Conservation (phyloP, 2,888 invertebrate species). For the Oxytorus armatus region DNA sequence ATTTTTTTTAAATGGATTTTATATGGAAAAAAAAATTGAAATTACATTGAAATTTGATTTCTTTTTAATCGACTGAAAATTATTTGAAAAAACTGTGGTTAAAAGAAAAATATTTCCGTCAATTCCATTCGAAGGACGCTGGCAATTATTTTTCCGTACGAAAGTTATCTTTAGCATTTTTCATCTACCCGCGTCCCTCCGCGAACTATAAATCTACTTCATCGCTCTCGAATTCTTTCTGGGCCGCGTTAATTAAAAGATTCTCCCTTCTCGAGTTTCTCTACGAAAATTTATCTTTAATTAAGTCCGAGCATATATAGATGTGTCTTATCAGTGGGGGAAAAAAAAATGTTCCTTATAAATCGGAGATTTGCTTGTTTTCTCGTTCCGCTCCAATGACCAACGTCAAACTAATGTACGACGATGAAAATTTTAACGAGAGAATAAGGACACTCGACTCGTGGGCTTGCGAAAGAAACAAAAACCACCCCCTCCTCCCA, state of each 20-base stretch:
- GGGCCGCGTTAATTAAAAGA: constrained; percentile 43
- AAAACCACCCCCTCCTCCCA: not conserved
- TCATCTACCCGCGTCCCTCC: too few relatives aligned
- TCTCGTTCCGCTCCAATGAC: not conserved
- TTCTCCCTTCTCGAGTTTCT: constrained; percentile 18
- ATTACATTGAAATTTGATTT: too few relatives aligned
- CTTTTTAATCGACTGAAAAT: too few relatives aligned
- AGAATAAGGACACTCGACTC: constrained; percentile 13
- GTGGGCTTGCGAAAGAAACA: not conserved
- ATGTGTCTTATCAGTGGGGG: not conserved
- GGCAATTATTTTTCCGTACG: not conserved
- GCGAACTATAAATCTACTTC: not conserved
- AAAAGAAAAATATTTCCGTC: not conserved
- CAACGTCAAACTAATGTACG: not conserved
- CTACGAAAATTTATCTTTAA: constrained; percentile 40
- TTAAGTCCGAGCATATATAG: constrained; percentile 16
- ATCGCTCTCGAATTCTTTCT: constrained; percentile 28
- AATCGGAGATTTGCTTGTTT: constrained; percentile 44
- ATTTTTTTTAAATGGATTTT: not conserved
- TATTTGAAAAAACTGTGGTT: too few relatives aligned
- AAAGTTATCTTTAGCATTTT: not conserved
- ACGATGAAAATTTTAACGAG: constrained; percentile 14
- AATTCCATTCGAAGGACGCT: not conserved
- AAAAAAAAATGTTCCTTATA: constrained; percentile 30
- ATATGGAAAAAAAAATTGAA: too few relatives aligned